A percentile compares a stretch with the other conserved stretches of the same genome.
Evolutionary conservation across 1,140 invertebrate species (phyloP).

Genomic region (Trichoplusia ni): DNA sequence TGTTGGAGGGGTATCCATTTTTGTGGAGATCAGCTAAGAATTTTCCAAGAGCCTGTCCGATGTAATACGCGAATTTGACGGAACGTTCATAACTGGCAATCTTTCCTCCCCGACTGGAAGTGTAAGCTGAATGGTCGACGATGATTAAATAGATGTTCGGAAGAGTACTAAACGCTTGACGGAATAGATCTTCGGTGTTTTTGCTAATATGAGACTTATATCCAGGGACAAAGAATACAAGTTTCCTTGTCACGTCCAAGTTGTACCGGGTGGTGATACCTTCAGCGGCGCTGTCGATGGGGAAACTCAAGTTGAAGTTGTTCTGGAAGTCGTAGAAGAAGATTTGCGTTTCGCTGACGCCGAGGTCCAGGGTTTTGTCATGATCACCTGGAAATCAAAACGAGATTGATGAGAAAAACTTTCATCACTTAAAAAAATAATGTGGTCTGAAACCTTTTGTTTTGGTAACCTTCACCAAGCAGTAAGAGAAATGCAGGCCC

Average conservation of each 20-base stretch:
- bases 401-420: too few species aligned
- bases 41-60: constrained; percentile 58
- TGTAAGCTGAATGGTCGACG: constrained; percentile 69
- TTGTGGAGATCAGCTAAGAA: constrained; percentile 52
- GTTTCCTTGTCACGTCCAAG: constrained; percentile 55
- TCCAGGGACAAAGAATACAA: constrained; percentile 70
- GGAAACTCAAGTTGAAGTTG: constrained; percentile 62
- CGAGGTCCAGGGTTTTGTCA: constrained; percentile 52
- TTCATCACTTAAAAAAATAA: too few species aligned
- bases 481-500: too few species aligned
- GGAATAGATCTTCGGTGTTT: constrained; percentile 60
- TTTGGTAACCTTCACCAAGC: too few species aligned
- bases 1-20: constrained; percentile 58
- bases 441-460: too few species aligned
- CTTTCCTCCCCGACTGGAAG: constrained; percentile 52
- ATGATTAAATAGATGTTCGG: constrained; percentile 68
- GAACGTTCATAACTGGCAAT: constrained; percentile 66
- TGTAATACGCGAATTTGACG: constrained; percentile 55
- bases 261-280: constrained; percentile 54
- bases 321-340: constrained; percentile 74
- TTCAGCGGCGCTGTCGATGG: constrained; percentile 53
- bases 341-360: constrained; percentile 57
- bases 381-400: constrained; percentile 67
- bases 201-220: constrained; percentile 67
- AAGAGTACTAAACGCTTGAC: constrained; percentile 62